These are phyloP conservation scores for Eupithecia centaureata DNA, from an alignment of 2,888 invertebrate genomes.

Conservation along the genomic window DNA sequence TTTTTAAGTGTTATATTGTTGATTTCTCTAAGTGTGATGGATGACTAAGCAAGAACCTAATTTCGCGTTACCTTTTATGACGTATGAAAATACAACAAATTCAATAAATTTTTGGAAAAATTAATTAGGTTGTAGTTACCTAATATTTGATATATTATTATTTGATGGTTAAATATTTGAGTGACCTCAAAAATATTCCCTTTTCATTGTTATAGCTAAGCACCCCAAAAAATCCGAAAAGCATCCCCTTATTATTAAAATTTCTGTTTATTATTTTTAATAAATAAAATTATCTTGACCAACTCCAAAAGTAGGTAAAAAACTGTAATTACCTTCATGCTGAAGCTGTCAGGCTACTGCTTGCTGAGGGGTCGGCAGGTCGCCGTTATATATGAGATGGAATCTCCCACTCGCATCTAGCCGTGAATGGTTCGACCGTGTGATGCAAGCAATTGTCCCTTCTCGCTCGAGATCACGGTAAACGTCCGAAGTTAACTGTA, in stretches of 20 bases:
- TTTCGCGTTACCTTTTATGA: no score
- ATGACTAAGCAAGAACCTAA: no score
- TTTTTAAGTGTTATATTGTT: no score
- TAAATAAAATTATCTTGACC: not conserved
- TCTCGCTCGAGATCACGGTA: conserved; percentile 44
- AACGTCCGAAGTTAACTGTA: conserved; percentile 14
- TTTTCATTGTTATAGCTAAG: not conserved
- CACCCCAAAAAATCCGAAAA: not conserved
- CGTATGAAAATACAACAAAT: no score
- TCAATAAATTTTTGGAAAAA: no score
- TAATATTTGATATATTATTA: no score
- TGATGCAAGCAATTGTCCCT: conserved; percentile 77
- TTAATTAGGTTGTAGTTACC: no score
- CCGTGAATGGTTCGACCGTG: conserved; percentile 62
- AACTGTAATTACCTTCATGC: conserved; percentile 73
- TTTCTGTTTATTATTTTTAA: not conserved
- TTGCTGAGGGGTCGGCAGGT: conserved; percentile 66
- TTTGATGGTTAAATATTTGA: no score
- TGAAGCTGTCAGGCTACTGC: conserved; percentile 77
- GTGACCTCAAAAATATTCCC: not conserved
- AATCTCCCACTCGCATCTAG: conserved; percentile 70
- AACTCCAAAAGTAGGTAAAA: conserved; percentile 29
- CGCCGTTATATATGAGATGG: conserved; percentile 72
- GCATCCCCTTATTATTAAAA: not conserved
- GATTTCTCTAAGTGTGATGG: no score